Evolutionary conservation across 2,113 vertebrate species (phyloP).

Genomic region (Trichechus manatus): DNA sequence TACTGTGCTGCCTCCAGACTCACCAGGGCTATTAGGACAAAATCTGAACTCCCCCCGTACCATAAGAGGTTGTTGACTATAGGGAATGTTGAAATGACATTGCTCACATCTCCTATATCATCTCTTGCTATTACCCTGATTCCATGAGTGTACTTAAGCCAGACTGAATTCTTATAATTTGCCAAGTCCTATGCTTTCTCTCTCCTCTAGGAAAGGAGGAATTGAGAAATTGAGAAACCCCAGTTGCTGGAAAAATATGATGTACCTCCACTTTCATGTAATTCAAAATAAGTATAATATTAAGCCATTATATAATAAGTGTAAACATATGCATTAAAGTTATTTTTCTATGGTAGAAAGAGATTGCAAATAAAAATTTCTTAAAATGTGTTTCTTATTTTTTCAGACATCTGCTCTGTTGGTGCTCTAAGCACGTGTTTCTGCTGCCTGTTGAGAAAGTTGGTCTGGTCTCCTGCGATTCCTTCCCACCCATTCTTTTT

Average conservation of each 20-base stretch:
- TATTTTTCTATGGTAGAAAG: neutral
- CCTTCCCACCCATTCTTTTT: neutral
- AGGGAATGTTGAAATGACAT: neutral
- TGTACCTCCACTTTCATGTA: neutral
- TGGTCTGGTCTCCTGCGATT: neutral
- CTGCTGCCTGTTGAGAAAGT: neutral
- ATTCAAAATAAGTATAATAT: neutral
- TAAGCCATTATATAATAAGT: neutral
- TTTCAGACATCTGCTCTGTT: neutral
- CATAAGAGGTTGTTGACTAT: neutral
- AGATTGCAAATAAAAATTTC: neutral
- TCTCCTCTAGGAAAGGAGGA: neutral
- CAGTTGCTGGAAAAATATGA: neutral
- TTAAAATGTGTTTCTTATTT: neutral
- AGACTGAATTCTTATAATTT: neutral
- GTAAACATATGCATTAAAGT: neutral
- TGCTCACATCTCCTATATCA: neutral
- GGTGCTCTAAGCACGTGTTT: neutral
- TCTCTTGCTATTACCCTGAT: neutral
- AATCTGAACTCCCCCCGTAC: neutral
- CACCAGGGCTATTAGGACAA: neutral
- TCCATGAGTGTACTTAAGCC: neutral
- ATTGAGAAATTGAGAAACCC: neutral
- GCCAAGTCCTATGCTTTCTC: neutral
- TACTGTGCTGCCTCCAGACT: neutral